Percentiles rank a stretch among this genome's conserved stretches.
These are phyloP conservation scores for Papilio polyxenes DNA, from an alignment of 1,140 invertebrate species.

Conservation along the genomic window DNA sequence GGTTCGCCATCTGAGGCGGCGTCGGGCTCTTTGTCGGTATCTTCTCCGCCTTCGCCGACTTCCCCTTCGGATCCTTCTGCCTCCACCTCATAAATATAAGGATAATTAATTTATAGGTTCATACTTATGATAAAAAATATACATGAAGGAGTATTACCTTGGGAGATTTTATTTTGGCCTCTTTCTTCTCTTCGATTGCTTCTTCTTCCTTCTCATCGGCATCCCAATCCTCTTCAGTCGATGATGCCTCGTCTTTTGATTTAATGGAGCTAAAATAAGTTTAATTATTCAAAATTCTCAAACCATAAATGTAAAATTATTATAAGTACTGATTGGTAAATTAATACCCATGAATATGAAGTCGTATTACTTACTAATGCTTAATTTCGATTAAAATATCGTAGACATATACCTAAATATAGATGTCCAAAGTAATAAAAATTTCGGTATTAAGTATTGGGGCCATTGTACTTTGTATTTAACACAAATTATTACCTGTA, in stretches of 20 bases:
- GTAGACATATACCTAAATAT: not conserved
- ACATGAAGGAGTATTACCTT: constrained; percentile 49
- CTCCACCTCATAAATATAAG: constrained; percentile 47
- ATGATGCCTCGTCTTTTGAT: constrained; percentile 76
- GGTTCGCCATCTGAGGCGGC: constrained; percentile 77
- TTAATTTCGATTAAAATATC: not conserved
- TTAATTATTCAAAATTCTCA: constrained; percentile 28
- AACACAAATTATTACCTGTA: constrained; percentile 7
- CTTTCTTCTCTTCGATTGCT: constrained; percentile 69
- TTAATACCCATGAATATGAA: not conserved
- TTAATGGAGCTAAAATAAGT: constrained; percentile 64
- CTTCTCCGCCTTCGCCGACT: constrained; percentile 60
- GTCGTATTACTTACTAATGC: not conserved
- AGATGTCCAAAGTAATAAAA: not conserved
- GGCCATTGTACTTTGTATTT: not conserved
- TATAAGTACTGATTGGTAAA: constrained; percentile 40
- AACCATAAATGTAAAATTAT: not conserved
- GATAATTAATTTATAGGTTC: not conserved
- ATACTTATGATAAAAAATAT: not conserved
- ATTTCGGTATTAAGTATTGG: not conserved
- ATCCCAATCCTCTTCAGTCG: constrained; percentile 79
- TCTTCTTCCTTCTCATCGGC: constrained; percentile 75
- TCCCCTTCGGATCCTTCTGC: constrained; percentile 63
- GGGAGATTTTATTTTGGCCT: constrained; percentile 71
- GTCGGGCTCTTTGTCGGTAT: constrained; percentile 79